Base-by-base conservation (phyloP, 53 echinoderm and acorn worm genomes). In the Paracentrotus lividus region DNA sequence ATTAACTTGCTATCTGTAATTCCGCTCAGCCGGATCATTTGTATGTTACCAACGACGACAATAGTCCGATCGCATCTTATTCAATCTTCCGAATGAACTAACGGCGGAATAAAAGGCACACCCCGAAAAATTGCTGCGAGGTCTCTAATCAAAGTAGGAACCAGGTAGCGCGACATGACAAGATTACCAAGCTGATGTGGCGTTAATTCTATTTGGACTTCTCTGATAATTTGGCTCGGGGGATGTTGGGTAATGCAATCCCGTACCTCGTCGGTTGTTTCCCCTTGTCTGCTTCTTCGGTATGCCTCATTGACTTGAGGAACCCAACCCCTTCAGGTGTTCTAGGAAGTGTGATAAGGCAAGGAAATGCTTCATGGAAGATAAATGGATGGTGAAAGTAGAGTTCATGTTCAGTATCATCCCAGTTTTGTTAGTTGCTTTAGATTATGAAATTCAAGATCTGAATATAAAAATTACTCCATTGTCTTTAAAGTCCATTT, bases 151-250 rank as follows among this genome's bases (percentile, higher is more conserved):
- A 81, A 18, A 81, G 81, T 81, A 2, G 27, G n/a, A n/a, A 47
- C 44, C 24, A n/a, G 81, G 1, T 81, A 9, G 26, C 26, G 4
- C n/a, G 47, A 81, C 81, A 45, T 81, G 81, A 81, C 81, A 81
- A 47, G 81, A 81, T 81, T 47, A 45, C n/a, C 2, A 9, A 49
- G 47, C 20, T 81, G 81, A 81, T 45, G 81, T 81, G 26, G 81
- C 47, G 27, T 81, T 81, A 81, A 81, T 81, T 81, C 81, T 81
- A 81, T 81, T 81, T 81, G 20, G 45, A 81, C 81, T 81, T 1
- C 27, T 81, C 49, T 0, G 13, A 45, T 81, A 81, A 81, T 81
- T 49, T 81, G 47, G 81, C 81, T 34, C 14, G 47, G 49, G 81
- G 81, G 45, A 47, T 81, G 81, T 8, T 23, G 12, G 45, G 18